phyloP scores from a whole-genome alignment of 2,113 vertebrate genomes.

The Orthonyx spaldingii region DNA sequence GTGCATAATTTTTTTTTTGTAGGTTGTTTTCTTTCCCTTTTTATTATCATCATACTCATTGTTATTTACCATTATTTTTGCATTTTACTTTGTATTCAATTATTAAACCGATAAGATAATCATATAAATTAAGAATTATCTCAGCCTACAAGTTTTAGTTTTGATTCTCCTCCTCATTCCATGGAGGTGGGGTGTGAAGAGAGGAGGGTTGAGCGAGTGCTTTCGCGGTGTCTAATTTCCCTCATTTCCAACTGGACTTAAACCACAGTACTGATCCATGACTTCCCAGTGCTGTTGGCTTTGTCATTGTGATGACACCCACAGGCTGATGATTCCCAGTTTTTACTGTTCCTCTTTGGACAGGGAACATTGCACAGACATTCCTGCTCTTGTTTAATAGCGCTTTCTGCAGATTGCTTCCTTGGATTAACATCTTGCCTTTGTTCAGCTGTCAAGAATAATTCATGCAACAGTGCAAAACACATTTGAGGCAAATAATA shows the following conservation, averaged over 20 bases:
- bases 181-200: rapidly evolving
- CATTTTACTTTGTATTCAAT: not conserved
- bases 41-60: not conserved
- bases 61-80: not conserved
- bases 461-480: not conserved
- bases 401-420: constrained; percentile 12
- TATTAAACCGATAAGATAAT: too few species aligned
- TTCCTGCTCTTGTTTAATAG: not conserved
- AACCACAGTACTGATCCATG: not conserved
- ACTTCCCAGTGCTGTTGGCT: not conserved
- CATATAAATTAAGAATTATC: too few species aligned
- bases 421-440: constrained; percentile 27
- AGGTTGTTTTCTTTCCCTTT: not conserved
- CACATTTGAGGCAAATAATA: not conserved
- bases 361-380: not conserved
- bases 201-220: not conserved
- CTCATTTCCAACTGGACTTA: not conserved
- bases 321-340: not conserved
- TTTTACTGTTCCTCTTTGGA: not conserved
- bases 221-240: not conserved
- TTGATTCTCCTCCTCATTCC: not conserved
- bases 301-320: not conserved
- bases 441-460: constrained; percentile 52
- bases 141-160: not conserved
- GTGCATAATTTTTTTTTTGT: not conserved